These are phyloP conservation scores for Rynchops niger DNA, from an alignment of 2,113 vertebrate species.

Conservation along the genomic window DNA sequence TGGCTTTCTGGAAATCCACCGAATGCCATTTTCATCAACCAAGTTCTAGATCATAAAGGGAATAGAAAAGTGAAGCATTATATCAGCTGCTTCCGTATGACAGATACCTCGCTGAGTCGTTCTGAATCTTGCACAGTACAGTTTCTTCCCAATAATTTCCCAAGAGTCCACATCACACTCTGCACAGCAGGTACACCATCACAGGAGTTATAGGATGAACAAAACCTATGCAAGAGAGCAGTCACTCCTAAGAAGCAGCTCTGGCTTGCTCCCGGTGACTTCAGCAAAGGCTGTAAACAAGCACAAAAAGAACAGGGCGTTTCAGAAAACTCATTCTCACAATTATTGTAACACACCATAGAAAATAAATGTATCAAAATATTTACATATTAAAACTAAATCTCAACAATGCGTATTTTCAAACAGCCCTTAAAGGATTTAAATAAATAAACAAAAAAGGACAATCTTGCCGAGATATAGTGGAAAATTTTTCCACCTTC, in stretches of 20 bases:
- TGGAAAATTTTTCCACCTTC: background rate
- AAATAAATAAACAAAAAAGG: background rate
- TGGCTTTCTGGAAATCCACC: background rate
- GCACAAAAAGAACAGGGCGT: background rate
- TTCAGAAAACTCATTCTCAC: background rate
- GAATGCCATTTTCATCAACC: background rate
- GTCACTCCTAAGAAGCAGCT: conserved; percentile 78
- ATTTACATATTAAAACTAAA: background rate
- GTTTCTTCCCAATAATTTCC: conserved; percentile 65
- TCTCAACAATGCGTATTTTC: background rate
- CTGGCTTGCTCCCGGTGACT: conserved; percentile 59
- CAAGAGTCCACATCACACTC: conserved; percentile 70
- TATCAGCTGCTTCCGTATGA: background rate
- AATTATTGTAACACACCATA: background rate
- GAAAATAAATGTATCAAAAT: background rate
- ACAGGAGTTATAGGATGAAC: conserved; percentile 70
- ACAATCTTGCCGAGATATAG: background rate
- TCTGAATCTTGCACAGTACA: conserved; percentile 50
- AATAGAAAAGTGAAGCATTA: background rate
- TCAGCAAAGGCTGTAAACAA: conserved; percentile 76
- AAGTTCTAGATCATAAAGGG: background rate
- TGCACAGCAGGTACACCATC: conserved; percentile 72
- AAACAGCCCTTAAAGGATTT: background rate
- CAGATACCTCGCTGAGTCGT: conserved; percentile 56
- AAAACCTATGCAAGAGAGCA: conserved; percentile 80